Percentiles rank a stretch among this genome's conserved stretches.
Conservation (phyloP, 2,113 vertebrate genomes). For the Sprattus sprattus region DNA sequence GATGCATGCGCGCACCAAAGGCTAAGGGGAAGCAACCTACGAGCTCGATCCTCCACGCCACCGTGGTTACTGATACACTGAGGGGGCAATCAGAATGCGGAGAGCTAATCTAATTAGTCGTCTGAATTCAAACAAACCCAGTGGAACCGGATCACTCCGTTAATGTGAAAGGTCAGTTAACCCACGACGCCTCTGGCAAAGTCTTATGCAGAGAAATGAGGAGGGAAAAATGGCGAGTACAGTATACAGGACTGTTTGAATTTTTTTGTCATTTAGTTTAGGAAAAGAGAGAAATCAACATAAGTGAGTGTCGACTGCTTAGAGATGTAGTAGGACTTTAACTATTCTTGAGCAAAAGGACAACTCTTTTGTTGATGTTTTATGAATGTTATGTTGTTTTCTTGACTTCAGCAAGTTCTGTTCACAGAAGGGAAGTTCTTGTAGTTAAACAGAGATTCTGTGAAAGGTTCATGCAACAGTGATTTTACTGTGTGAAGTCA, state of each 20-base stretch:
- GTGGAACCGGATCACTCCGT: slow-evolving; percentile 68
- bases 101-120: slow-evolving; percentile 71
- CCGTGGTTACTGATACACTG: slow-evolving; percentile 53
- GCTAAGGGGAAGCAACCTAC: slow-evolving; percentile 23
- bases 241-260: not conserved
- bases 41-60: slow-evolving; percentile 40
- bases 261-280: slow-evolving; percentile 28
- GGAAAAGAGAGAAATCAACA: not conserved
- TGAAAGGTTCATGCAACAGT: not conserved
- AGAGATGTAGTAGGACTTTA: not conserved
- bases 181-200: slow-evolving; percentile 60
- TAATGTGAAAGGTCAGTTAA: slow-evolving; percentile 75
- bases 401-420: not conserved
- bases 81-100: slow-evolving; percentile 58
- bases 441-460: not conserved
- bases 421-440: not conserved
- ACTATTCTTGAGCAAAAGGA: too few relatives aligned
- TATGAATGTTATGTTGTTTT: not conserved
- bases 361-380: not conserved
- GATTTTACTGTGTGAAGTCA: not conserved
- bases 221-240: slow-evolving; percentile 23
- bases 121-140: slow-evolving; percentile 69
- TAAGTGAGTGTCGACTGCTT: not conserved
- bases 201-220: slow-evolving; percentile 29
- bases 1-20: slow-evolving; percentile 47